Evolutionary conservation across 2,113 vertebrate genomes (phyloP).

Genomic region (Azemiops feae): DNA sequence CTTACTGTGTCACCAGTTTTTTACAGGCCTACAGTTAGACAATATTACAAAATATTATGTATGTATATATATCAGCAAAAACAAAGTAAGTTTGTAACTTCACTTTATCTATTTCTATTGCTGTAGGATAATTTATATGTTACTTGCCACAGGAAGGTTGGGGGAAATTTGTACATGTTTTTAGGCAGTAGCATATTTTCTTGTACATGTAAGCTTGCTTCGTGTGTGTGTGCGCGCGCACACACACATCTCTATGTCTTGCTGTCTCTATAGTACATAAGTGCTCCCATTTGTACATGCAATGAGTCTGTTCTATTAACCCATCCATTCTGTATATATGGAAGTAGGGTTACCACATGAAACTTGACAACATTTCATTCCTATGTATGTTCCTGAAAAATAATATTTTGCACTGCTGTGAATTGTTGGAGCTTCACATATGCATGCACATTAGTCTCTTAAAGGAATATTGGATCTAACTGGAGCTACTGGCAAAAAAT

Average conservation of each 20-base stretch:
- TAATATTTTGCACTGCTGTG: not conserved
- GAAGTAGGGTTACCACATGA: not conserved
- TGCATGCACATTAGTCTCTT: not conserved
- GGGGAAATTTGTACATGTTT: not conserved
- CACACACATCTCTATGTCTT: not conserved
- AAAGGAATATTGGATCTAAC: not conserved
- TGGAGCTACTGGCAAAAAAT: not conserved
- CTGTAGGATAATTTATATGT: not conserved
- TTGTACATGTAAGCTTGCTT: not conserved
- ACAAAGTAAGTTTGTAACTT: not conserved
- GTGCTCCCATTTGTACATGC: not conserved
- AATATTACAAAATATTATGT: not conserved
- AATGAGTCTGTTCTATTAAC: not conserved
- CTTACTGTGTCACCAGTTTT: not conserved
- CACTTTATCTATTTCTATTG: not conserved
- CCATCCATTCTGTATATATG: not conserved
- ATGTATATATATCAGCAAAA: not conserved
- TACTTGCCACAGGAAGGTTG: not conserved
- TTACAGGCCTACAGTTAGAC: not conserved
- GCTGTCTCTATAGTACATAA: not conserved
- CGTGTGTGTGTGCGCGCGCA: not conserved
- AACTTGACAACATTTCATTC: not conserved
- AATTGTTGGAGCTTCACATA: not conserved
- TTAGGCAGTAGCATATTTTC: not conserved
- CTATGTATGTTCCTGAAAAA: not conserved